Conservation (phyloP, 1,140 invertebrate species). For the Archivesica marissinica region DNA sequence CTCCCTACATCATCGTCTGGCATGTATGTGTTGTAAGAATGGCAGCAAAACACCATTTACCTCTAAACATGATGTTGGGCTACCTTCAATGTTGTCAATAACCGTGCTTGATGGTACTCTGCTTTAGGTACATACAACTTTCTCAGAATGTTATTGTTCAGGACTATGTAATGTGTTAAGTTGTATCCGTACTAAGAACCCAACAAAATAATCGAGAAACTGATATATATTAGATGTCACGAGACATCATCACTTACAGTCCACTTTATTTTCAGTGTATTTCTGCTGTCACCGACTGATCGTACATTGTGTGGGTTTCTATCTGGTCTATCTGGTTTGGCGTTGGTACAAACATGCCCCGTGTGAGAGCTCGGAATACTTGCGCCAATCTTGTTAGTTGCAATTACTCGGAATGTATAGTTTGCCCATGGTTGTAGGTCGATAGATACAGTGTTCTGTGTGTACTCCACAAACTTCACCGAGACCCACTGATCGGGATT, state of each 20-base stretch:
- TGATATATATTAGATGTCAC: too few species aligned
- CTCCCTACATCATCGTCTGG: too few species aligned
- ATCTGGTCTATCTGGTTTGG: constrained; percentile 91
- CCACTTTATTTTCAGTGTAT: constrained; percentile 97
- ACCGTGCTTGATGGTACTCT: too few species aligned
- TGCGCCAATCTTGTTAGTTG: constrained; percentile 95
- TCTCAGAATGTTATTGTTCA: too few species aligned
- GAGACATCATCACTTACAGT: constrained; percentile 91
- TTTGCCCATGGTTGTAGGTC: constrained; percentile 92
- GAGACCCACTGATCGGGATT: constrained; percentile 94
- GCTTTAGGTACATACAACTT: too few species aligned
- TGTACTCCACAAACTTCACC: constrained; percentile 65
- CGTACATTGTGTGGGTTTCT: constrained; percentile 98
- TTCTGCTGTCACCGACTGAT: constrained; percentile 93
- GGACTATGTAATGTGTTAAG: too few species aligned
- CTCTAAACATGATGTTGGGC: too few species aligned
- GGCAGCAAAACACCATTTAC: too few species aligned
- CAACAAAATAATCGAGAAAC: too few species aligned
- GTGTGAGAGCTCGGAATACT: constrained; percentile 78
- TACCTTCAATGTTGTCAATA: too few species aligned
- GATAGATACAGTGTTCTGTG: constrained; percentile 66
- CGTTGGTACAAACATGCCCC: constrained; percentile 82
- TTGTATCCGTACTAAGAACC: too few species aligned
- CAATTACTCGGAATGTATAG: constrained; percentile 97
- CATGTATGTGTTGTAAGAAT: too few species aligned